Percentiles rank a stretch among this genome's conserved stretches.
phyloP scores from a whole-genome alignment of 1,140 invertebrate genomes.

The Diorhabda elongata region DNA sequence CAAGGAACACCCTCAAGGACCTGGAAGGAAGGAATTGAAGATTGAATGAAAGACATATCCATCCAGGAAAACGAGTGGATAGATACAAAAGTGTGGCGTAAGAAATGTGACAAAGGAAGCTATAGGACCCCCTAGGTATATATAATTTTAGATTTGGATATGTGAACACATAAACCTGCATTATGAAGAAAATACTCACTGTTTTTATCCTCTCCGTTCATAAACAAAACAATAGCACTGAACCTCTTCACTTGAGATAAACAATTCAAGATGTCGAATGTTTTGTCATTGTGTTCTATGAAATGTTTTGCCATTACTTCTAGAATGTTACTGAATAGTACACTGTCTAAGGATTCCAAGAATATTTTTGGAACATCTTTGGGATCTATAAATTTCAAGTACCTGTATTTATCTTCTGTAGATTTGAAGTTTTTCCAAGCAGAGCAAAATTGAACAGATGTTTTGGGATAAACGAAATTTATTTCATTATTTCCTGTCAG shows the following conservation, averaged over 20 bases:
- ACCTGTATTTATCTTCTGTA: slow-evolving; percentile 29
- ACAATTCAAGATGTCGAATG: slow-evolving; percentile 31
- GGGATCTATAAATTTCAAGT: slow-evolving; percentile 35
- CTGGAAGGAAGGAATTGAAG: neutral
- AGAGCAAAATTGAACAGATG: slow-evolving; percentile 37
- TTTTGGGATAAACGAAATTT: slow-evolving; percentile 31
- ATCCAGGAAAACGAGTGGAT: neutral
- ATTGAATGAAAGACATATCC: neutral
- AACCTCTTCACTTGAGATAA: slow-evolving; percentile 38
- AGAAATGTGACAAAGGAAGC: too few relatives aligned
- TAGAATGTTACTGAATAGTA: slow-evolving; percentile 38
- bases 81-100: neutral
- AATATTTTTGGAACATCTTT: slow-evolving; percentile 36
- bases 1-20: too few relatives aligned
- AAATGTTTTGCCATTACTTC: slow-evolving; percentile 31
- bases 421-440: slow-evolving; percentile 34
- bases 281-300: slow-evolving; percentile 26
- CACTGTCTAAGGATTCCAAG: slow-evolving; percentile 37
- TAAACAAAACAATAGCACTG: slow-evolving; percentile 37
- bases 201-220: slow-evolving; percentile 37
- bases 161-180: too few relatives aligned
- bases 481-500: slow-evolving; percentile 4
- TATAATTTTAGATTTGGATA: too few relatives aligned
- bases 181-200: slow-evolving; percentile 29
- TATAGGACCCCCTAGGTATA: too few relatives aligned